Evolutionary conservation across 2,797 vertebrate species (phyloP).

Genomic region (Takifugu rubripes): DNA sequence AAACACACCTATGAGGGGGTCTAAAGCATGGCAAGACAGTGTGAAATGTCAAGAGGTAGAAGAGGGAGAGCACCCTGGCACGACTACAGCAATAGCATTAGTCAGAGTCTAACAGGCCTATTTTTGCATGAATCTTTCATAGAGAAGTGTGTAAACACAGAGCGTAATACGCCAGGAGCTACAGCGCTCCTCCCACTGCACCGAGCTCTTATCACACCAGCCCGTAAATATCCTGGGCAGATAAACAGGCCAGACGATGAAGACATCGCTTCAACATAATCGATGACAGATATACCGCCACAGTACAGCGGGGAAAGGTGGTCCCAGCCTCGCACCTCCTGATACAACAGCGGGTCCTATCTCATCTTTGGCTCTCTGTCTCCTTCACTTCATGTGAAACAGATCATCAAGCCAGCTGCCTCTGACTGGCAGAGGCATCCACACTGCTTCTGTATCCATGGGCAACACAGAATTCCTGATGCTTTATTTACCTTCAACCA

Average conservation of each 20-base stretch:
- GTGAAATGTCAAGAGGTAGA: conserved; percentile 34
- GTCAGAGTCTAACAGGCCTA: conserved; percentile 17
- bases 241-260: conserved; percentile 73
- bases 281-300: conserved; percentile 62
- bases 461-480: conserved; percentile 3
- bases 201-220: conserved; percentile 38
- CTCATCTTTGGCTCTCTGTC: conserved; percentile 8
- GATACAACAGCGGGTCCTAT: conserved; percentile 32
- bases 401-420: neutral
- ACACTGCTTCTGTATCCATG: conserved; percentile 13
- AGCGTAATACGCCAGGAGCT: conserved; percentile 8
- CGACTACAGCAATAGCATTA: conserved; percentile 36
- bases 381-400: conserved; percentile 12
- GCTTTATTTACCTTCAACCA: neutral
- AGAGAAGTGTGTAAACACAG: conserved; percentile 2
- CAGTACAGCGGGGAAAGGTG: conserved; percentile 37
- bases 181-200: conserved; percentile 2
- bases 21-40: conserved; percentile 44
- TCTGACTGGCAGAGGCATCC: conserved; percentile 9
- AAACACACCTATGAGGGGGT: conserved; percentile 60
- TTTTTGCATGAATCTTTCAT: conserved; percentile 26
- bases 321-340: conserved; percentile 23
- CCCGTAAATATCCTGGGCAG: conserved; percentile 68
- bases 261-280: conserved; percentile 71
- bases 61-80: conserved; percentile 31